A percentile compares a stretch with the other conserved stretches of the same genome.
These are phyloP conservation scores for Macrotis lagotis DNA, from an alignment of 2,113 vertebrate genomes.

Conservation along the genomic window DNA sequence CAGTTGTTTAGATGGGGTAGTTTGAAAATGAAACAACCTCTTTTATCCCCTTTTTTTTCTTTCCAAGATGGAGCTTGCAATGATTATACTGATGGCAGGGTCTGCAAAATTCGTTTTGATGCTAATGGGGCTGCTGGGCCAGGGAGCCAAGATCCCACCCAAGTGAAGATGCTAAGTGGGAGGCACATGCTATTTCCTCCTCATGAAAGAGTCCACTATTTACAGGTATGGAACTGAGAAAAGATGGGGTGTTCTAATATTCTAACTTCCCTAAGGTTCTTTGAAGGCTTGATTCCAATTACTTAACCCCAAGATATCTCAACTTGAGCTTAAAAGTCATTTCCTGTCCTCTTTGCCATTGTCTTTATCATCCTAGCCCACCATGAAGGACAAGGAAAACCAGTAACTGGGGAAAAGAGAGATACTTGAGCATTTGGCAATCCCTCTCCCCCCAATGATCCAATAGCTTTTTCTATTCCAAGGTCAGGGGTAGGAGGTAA, in stretches of 20 bases:
- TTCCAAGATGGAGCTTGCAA: slow-evolving; percentile 84
- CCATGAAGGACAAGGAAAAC: background rate
- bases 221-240: slow-evolving; percentile 81
- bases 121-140: slow-evolving; percentile 82
- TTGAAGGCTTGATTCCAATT: background rate
- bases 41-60: slow-evolving; percentile 48
- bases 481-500: background rate
- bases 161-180: slow-evolving; percentile 86
- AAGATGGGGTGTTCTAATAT: background rate
- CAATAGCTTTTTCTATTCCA: background rate
- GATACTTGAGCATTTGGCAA: background rate
- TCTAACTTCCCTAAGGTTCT: background rate
- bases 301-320: too few species aligned
- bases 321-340: background rate
- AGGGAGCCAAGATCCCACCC: slow-evolving; percentile 81
- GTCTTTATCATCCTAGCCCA: background rate
- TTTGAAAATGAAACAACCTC: background rate
- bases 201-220: slow-evolving; percentile 86
- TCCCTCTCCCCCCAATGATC: background rate
- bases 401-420: background rate
- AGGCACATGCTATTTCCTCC: slow-evolving; percentile 85
- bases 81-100: slow-evolving; percentile 83
- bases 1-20: background rate
- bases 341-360: background rate
- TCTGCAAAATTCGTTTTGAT: slow-evolving; percentile 88